Percentiles rank a stretch among this genome's conserved stretches.
Evolutionary conservation across 1,140 invertebrate genomes (phyloP).

Genomic region (Cydia fagiglandana): DNA sequence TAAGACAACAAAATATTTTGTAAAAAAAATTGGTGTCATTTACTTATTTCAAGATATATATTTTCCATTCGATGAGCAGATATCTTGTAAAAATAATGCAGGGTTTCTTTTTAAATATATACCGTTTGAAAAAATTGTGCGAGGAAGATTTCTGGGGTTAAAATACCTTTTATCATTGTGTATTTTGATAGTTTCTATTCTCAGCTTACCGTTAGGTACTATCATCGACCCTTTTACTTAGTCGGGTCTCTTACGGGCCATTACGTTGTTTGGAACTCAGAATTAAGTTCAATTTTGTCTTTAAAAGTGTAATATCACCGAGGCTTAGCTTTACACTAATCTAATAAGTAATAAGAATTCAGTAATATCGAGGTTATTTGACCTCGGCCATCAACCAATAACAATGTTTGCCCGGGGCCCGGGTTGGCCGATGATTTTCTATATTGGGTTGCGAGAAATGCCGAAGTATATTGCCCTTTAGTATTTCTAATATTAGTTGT

Average conservation of each 20-base stretch:
- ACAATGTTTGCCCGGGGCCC: conserved; percentile 1
- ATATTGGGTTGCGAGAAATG: not conserved
- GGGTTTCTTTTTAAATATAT: too few species aligned
- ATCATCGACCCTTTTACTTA: not conserved
- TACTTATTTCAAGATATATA: too few species aligned
- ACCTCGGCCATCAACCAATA: not conserved
- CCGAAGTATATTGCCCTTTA: not conserved
- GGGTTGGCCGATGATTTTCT: not conserved
- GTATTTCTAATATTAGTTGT: not conserved
- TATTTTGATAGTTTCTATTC: not conserved
- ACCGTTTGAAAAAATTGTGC: too few species aligned
- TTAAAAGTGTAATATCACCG: not conserved
- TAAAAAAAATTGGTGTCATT: too few species aligned
- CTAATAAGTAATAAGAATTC: not conserved
- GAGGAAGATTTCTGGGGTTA: not conserved
- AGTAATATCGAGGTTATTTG: not conserved
- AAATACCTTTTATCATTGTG: not conserved
- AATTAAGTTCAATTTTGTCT: not conserved
- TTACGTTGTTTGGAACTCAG: not conserved
- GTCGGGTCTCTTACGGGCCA: not conserved
- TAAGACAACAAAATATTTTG: not conserved
- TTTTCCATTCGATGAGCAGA: too few species aligned
- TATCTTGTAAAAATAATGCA: too few species aligned
- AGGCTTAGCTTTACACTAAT: not conserved
- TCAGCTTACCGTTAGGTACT: not conserved